Base-by-base conservation (phyloP, 2,797 vertebrate genomes). In the Anguilla marmorata region DNA sequence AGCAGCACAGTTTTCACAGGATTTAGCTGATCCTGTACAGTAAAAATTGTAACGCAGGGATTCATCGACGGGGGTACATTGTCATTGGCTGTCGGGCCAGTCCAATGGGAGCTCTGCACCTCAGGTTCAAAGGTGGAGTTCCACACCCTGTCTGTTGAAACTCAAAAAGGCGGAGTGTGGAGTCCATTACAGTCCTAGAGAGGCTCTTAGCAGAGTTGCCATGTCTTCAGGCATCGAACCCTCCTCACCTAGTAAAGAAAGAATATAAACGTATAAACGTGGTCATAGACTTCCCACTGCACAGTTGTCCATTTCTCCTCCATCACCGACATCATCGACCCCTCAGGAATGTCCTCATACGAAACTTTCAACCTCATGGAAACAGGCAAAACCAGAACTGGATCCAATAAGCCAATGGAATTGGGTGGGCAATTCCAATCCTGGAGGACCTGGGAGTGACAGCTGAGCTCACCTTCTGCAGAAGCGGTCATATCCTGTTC, bases 401-500 rank as follows among this genome's bases (percentile, higher is more conserved):
- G 14, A 66, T 41, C 83, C 41, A 45, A 45, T 45, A 45, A 45
- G 41, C 41, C 41, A 45, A 45, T 45, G 41, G 41, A 45, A 45
- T 52, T 8, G 50, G 50, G 50, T 52, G 50, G 7, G 11, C 50
- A 52, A 52, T 52, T 52, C 8, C 50, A 8, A 52, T 14, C 12
- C 12, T 54, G 52, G 52, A 54, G 9, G 9, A 54, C 82, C n/a
- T 30, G 14, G 45, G 63, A 84, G 56, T 33, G 82, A 48, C 12
- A 86, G 84, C 72, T 58, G 69, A n/a, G 60, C 90, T 92, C 91
- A 97, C 97, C 96, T 91, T 95, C 90, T 91, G 97, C 95, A 33
- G 93, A 88, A 41, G 96, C 95, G 3, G 97, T 97, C 96, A 97
- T 97, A 88, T 98, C 97, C 93, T 97, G 96, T 85, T 98, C 96